Evolutionary conservation across 2,797 vertebrate genomes (phyloP).

Genomic region (Heterohyrax brucei): DNA sequence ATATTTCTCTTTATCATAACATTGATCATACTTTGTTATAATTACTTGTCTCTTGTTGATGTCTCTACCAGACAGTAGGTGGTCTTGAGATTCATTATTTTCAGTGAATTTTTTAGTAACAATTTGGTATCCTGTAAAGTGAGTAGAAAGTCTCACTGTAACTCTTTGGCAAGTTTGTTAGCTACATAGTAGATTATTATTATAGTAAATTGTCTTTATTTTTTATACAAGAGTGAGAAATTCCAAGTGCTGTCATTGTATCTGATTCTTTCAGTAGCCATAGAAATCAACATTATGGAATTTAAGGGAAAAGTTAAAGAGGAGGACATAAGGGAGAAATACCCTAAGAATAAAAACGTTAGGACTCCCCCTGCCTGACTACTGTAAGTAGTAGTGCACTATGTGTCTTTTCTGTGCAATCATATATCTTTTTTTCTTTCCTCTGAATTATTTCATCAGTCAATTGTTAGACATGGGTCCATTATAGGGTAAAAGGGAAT

Average conservation of each 20-base stretch:
- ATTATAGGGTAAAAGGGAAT: slow-evolving; percentile 9
- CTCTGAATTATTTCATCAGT: slow-evolving; percentile 49
- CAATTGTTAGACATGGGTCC: slow-evolving; percentile 60
- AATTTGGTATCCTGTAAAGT: slow-evolving; percentile 11
- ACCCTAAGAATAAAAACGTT: neutral
- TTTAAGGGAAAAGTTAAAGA: neutral
- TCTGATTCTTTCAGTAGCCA: neutral
- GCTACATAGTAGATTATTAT: slow-evolving; percentile 56
- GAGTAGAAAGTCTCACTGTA: neutral
- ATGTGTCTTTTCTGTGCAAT: neutral
- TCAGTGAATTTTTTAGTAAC: slow-evolving; percentile 46
- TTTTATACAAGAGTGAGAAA: neutral
- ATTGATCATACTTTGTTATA: slow-evolving; percentile 1
- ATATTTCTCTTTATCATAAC: slow-evolving; percentile 3
- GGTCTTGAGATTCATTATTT: slow-evolving; percentile 24
- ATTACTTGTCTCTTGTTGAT: slow-evolving; percentile 48
- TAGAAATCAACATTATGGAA: neutral
- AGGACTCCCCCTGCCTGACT: neutral
- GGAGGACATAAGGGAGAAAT: neutral
- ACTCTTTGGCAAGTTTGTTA: neutral
- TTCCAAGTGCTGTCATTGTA: neutral
- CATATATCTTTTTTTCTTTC: slow-evolving; percentile 55
- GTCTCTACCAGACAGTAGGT: neutral
- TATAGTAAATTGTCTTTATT: slow-evolving; percentile 33
- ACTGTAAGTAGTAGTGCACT: neutral